Conservation (phyloP, 2,797 vertebrate species). For the Tauraco hartlaubi region DNA sequence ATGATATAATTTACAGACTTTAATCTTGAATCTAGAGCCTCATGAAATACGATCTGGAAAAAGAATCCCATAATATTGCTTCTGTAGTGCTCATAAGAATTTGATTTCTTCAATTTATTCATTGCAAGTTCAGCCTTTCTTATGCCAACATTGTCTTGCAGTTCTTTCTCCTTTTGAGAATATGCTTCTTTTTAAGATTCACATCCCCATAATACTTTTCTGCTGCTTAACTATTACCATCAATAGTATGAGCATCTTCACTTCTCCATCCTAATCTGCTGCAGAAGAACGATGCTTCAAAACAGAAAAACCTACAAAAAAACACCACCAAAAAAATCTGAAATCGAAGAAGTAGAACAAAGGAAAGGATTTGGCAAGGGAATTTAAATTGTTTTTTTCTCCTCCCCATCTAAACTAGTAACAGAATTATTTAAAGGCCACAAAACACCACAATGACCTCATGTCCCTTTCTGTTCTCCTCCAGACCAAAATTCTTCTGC, state of each 20-base stretch:
- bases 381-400: background rate
- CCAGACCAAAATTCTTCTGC: background rate
- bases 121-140: background rate
- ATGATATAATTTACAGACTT: background rate
- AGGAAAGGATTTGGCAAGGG: background rate
- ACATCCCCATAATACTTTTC: background rate
- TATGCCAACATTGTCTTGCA: background rate
- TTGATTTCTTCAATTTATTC: background rate
- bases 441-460: background rate
- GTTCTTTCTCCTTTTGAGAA: background rate
- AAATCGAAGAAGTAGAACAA: background rate
- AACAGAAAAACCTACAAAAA: background rate
- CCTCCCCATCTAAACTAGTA: background rate
- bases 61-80: background rate
- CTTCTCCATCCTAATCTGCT: background rate
- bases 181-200: background rate
- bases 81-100: background rate
- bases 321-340: background rate
- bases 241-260: background rate
- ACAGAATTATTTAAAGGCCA: background rate
- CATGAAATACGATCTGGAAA: accelerated
- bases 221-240: background rate
- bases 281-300: background rate
- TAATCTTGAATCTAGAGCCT: background rate
- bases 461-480: background rate